Evolutionary conservation across 2,113 vertebrate genomes (phyloP).

Genomic region (Bufo bufo): DNA sequence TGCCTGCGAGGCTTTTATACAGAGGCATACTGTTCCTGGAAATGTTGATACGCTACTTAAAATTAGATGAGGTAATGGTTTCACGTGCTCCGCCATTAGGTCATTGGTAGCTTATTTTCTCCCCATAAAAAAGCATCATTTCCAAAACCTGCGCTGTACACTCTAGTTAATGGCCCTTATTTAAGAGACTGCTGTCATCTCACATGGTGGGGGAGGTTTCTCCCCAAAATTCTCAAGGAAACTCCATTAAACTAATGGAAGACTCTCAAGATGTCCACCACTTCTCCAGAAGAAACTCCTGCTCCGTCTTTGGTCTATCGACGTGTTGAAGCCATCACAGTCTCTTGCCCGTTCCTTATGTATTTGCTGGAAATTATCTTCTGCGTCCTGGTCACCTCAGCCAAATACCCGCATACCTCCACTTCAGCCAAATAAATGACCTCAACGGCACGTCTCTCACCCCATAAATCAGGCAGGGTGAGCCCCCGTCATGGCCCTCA

Average conservation of each 20-base stretch:
- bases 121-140: not conserved
- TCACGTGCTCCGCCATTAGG: not conserved
- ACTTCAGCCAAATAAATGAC: conserved; percentile 47
- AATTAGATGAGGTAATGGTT: not conserved
- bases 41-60: not conserved
- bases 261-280: too few relatives aligned
- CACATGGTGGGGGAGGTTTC: not conserved
- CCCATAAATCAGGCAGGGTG: conserved; percentile 23
- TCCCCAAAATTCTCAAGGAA: not conserved
- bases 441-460: conserved; percentile 32
- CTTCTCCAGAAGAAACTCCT: not conserved
- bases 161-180: not conserved
- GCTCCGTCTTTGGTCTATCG: not conserved
- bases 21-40: too few relatives aligned
- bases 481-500: not conserved
- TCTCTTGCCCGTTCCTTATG: not conserved
- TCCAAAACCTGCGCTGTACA: conserved; percentile 15
- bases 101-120: not conserved
- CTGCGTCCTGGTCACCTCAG: conserved; percentile 17
- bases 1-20: too few relatives aligned
- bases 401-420: conserved; percentile 17
- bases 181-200: conserved; percentile 1
- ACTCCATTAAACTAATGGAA: not conserved
- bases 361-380: not conserved
- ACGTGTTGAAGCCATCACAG: conserved; percentile 24